These are phyloP conservation scores for Sinonovacula constricta DNA, from an alignment of 1,140 invertebrate species.

Conservation along the genomic window DNA sequence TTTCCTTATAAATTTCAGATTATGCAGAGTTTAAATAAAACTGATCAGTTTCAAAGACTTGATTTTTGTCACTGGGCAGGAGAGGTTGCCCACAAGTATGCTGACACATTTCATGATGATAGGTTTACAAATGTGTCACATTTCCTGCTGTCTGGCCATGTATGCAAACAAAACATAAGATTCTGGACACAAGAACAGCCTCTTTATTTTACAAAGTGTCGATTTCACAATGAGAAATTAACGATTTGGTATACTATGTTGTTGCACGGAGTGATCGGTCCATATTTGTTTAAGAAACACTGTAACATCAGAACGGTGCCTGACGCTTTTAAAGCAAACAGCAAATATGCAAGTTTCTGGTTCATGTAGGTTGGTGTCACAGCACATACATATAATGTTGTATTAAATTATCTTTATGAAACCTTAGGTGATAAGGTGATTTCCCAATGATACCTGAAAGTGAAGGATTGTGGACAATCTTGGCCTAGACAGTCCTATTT, in stretches of 20 bases:
- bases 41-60: conserved; percentile 13
- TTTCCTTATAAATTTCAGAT: conserved; percentile 9
- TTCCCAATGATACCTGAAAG: neutral
- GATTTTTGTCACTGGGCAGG: conserved; percentile 15
- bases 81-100: neutral
- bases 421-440: neutral
- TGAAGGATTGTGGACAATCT: conserved; percentile 1
- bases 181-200: neutral
- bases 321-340: no score
- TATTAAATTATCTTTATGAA: neutral
- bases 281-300: no score
- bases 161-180: neutral
- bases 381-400: neutral
- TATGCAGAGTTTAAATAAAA: conserved; percentile 1
- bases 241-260: neutral
- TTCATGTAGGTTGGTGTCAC: neutral
- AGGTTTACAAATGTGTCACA: neutral
- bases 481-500: neutral
- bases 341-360: no score
- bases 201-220: neutral
- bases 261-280: neutral
- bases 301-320: no score
- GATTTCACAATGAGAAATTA: neutral
- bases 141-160: neutral
- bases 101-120: neutral